Base-by-base conservation (phyloP, 2,888 invertebrate genomes). In the Dicranocentrus wangi region DNA sequence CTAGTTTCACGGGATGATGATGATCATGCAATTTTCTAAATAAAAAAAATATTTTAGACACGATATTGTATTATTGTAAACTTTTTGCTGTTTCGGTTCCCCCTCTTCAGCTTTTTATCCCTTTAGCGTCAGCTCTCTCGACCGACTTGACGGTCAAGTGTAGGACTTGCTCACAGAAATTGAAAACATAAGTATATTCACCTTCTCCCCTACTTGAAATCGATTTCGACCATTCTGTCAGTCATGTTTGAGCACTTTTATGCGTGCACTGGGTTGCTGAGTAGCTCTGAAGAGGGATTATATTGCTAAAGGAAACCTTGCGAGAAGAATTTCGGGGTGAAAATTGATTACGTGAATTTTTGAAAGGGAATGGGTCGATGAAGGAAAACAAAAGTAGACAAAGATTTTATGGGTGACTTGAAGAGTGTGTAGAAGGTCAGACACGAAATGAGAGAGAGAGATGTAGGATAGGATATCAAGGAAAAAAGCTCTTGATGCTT, bases 1-100 rank as follows among this genome's bases (percentile, higher is more conserved):
- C 73, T 63, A 53, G 63, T 73, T 73, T 63, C 73, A 73, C 73
- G 28, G 21, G 43, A 70, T 70, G 60, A 70, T 70, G 70, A 63
- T 73, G 73, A 73, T 53, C 73, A 17, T 39, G 73, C 73, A 63
- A 65, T 73, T n/a, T 63, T 73, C 63, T 73, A 73, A 73, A 73
- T n/a, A n/a, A n/a, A n/a, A n/a, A n/a, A n/a, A n/a, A n/a, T n/a
- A n/a, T n/a, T n/a, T n/a, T n/a, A n/a, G n/a, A n/a, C n/a, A n/a
- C n/a, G n/a, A n/a, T 47, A 60, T 61, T 71, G 27, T 42, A 19
- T 73, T 63, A 63, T 63, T 72, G 47, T 43, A 51, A 61, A 39
- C 32, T 61, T 27, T 61, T 28, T n/a, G 17, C 8, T 61, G 19
- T 17, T 28, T 28, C 1, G 17, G 32, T 1, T 61, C 61, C 17